Base-by-base conservation (phyloP, 2,888 invertebrate genomes). In the Cataglyphis cursor region DNA sequence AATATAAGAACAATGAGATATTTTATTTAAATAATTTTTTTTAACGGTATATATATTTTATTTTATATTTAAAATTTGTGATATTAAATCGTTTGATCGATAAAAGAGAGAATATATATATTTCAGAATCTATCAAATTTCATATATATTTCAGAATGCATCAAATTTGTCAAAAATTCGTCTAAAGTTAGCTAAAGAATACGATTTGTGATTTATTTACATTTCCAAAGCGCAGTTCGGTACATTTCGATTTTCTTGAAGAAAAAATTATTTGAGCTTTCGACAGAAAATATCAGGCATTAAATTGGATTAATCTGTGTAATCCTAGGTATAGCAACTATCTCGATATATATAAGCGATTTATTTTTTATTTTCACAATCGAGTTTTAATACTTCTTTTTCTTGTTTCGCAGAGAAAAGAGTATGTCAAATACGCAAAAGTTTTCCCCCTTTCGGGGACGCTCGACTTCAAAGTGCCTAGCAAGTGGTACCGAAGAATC, bases 341-440 rank as follows among this genome's bases (percentile, higher is more conserved):
- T n/a, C n/a, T 51, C 4, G 15, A 12, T 35, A 35, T 35, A 35
- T 38, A 61, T 10, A 54, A 6, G 1, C 8, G 48, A 21, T 5
- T 61, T 21, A 38, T 62, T n/a, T 54, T 51, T 21, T 12, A n/a
- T 18, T 44, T 48, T 74, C 8, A 51, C 8, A 8, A 51, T n/a
- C 21, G 24, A 41, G 12, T 78, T 59, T 78, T 44, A 44, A 57
- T 15, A 38, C 44, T 24, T 61, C 3, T 4, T 18, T 54, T 54
- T 76, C 31, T 24, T 68, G 3, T 78, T 78, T 70, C 96, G 2
- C n/a, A 98, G 98, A 96, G 98, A 94, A 98, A 98, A 95, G 98
- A 98, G 95, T 99, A 98, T 94, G 98, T 98, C n/a, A 97, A 98
- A 95, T 98, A 98, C 95, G 97, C 98, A n/a, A 98, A 98, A 96